A percentile compares a stretch with the other conserved stretches of the same genome.
phyloP scores from a whole-genome alignment of 2,113 vertebrate genomes.

The Cyanoramphus novaezelandiae region DNA sequence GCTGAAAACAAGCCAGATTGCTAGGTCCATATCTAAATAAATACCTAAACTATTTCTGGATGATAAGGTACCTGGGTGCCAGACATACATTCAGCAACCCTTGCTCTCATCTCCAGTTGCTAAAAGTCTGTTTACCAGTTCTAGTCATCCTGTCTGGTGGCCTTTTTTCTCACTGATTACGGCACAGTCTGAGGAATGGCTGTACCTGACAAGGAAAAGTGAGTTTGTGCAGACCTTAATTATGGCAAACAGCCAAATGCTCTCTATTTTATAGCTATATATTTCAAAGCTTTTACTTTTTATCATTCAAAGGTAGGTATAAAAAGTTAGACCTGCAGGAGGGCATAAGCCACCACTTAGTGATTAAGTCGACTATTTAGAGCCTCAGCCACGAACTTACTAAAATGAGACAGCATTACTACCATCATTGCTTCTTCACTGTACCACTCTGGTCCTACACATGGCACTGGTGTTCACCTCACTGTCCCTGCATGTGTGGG shows the following conservation, averaged over 20 bases:
- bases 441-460: background rate
- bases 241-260: background rate
- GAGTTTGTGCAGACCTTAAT: background rate
- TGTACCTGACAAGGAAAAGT: background rate
- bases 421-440: background rate
- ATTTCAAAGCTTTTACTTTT: slow-evolving; percentile 23
- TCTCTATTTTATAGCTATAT: slow-evolving; percentile 3
- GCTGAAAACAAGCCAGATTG: background rate
- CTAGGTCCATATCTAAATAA: background rate
- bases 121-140: background rate
- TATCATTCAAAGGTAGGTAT: background rate
- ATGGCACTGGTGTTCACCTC: background rate
- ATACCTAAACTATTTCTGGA: background rate
- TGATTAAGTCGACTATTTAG: background rate
- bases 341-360: background rate
- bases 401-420: background rate
- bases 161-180: background rate
- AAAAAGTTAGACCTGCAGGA: background rate
- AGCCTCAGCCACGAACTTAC: background rate
- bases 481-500: background rate
- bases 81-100: background rate
- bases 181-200: background rate
- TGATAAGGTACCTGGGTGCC: background rate
- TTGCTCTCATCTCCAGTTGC: background rate
- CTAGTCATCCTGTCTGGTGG: background rate